Evolutionary conservation across 2,888 invertebrate species (phyloP), one percentile per base, ranked within the genome.

Genomic region (Brenthis daphne): DNA sequence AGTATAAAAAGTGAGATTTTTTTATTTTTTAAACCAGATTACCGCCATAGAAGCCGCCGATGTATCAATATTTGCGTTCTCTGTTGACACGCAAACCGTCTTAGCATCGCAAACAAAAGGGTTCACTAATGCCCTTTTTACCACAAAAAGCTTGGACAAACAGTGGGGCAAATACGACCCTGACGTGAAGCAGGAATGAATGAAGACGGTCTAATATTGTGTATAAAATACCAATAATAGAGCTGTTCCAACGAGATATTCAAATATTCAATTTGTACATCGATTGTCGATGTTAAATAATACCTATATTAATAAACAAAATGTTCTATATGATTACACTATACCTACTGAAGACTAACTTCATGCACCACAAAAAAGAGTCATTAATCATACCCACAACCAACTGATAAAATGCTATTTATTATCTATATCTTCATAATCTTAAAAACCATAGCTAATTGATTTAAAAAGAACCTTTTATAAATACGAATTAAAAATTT

Each of bases 81-180:
- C 80, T 90, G 89, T 91, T 89, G 88, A 92, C 92, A 89, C 83
- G 90, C 85, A 90, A 92, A 92, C 91, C 89, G 90, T 86, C 92
- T 92, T 90, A 91, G 86, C 84, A 79, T 84, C 81, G 87, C 84
- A 86, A 90, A 92, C 88, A 92, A 83, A 90, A 91, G 91, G 92
- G 92, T 88, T 89, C 89, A 87, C 89, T 90, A 92, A 91, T 92
- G 92, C 89, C 90, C 90, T 90, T 91, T 91, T 91, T 90, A 89
- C 87, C 79, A 89, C 87, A 91, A 90, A 90, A 90, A 89, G 89
- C 85, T 80, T 85, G 75, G 82, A 82, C 81, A 83, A 83, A 84
- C 79, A 82, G 81, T 78, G 82, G 82, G 78, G 79, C 74, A 78
- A 78, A 65, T 48, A 67, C 43, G 24, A 61, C 53, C 24, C 53